A percentile compares a stretch with the other conserved stretches of the same genome.
These are phyloP conservation scores for Tachystola acroxantha DNA, from an alignment of 2,888 invertebrate genomes.

Conservation along the genomic window DNA sequence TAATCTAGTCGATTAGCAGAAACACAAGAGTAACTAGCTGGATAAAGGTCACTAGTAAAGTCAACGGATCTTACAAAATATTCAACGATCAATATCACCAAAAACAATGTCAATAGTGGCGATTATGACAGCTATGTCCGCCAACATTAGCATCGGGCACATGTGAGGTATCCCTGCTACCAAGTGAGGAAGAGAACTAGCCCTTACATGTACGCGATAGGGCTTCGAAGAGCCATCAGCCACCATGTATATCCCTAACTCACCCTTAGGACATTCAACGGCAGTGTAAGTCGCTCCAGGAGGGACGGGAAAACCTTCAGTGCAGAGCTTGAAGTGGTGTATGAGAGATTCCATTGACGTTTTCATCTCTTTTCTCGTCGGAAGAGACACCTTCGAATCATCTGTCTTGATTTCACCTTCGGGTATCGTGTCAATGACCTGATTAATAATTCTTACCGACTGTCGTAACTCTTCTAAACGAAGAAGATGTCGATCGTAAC, in stretches of 20 bases:
- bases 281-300: slow-evolving; percentile 90
- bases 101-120: slow-evolving; percentile 82
- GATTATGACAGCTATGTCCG: slow-evolving; percentile 88
- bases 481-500: slow-evolving; percentile 88
- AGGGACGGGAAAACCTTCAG: slow-evolving; percentile 89
- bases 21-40: too few relatives aligned
- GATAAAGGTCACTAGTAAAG: too few relatives aligned
- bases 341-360: slow-evolving; percentile 91
- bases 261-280: slow-evolving; percentile 91
- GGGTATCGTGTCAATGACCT: slow-evolving; percentile 91
- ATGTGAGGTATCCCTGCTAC: slow-evolving; percentile 80
- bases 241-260: slow-evolving; percentile 91
- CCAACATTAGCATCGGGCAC: slow-evolving; percentile 81
- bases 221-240: slow-evolving; percentile 90
- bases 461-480: slow-evolving; percentile 86
- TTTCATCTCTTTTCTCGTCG: slow-evolving; percentile 89
- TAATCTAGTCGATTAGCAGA: too few relatives aligned
- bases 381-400: slow-evolving; percentile 87
- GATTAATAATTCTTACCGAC: slow-evolving; percentile 85
- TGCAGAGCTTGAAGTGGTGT: slow-evolving; percentile 92
- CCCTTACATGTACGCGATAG: slow-evolving; percentile 80
- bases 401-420: slow-evolving; percentile 87
- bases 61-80: neutral
- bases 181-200: slow-evolving; percentile 79
- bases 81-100: slow-evolving; percentile 79